Conservation (phyloP, 2,888 invertebrate species). For the Drosophila niveifrons region DNA sequence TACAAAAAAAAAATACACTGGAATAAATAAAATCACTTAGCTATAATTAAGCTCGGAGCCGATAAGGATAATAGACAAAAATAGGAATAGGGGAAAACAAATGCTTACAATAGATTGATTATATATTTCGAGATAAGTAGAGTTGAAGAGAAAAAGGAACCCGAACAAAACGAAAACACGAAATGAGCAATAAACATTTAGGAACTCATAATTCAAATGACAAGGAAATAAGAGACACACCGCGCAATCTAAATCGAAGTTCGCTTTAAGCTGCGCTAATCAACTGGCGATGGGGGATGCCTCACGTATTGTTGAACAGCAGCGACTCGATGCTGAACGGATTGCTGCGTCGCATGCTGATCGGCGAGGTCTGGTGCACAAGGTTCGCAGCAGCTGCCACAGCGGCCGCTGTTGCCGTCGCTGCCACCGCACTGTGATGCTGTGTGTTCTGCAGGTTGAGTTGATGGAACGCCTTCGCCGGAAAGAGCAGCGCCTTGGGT, state of each 20-base stretch:
- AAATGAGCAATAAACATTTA: constrained; percentile 54
- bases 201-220: constrained; percentile 59
- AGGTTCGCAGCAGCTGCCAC: constrained; percentile 78
- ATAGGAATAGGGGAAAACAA: background rate
- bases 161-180: constrained; percentile 10
- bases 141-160: constrained; percentile 1
- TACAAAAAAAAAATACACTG: constrained; percentile 36
- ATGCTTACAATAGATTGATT: constrained; percentile 17
- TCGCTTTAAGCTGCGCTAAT: too few species aligned
- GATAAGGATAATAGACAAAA: constrained; percentile 8
- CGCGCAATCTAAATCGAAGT: too few species aligned
- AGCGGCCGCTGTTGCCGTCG: constrained; percentile 70
- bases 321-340: constrained; percentile 96
- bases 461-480: constrained; percentile 74
- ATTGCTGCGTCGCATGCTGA: constrained; percentile 88
- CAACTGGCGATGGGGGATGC: constrained; percentile 30
- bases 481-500: constrained; percentile 67
- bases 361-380: constrained; percentile 86
- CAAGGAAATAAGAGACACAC: constrained; percentile 40
- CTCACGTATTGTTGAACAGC: constrained; percentile 88
- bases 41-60: constrained; percentile 69
- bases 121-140: constrained; percentile 13
- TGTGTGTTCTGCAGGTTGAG: constrained; percentile 75
- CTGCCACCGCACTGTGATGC: constrained; percentile 56
- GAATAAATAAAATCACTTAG: constrained; percentile 75